Evolutionary conservation across 2,113 vertebrate genomes (phyloP).

Genomic region (Zosterops lateralis): DNA sequence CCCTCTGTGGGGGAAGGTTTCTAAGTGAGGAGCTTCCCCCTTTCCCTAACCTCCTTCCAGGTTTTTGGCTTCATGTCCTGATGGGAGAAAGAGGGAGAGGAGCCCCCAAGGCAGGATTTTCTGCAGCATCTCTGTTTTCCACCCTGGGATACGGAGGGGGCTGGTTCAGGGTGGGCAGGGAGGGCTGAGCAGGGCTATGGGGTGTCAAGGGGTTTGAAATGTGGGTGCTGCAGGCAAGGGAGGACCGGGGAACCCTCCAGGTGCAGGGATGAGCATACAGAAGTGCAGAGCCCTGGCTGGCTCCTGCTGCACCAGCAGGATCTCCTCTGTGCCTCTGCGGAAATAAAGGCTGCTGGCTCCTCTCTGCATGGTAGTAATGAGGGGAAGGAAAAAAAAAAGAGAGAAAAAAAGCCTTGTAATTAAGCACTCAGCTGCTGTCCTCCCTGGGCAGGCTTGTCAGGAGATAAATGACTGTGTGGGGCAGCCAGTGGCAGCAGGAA

Average conservation of each 20-base stretch:
- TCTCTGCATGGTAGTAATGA: not conserved
- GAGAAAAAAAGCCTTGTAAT: not conserved
- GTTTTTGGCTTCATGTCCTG: not conserved
- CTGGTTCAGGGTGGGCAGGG: not conserved
- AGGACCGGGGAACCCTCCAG: fast-evolving
- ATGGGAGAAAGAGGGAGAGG: not conserved
- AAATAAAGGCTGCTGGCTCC: not conserved
- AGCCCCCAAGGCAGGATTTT: not conserved
- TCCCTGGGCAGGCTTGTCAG: not conserved
- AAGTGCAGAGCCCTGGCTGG: not conserved
- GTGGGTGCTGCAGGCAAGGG: not conserved
- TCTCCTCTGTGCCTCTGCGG: not conserved
- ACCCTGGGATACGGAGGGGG: not conserved
- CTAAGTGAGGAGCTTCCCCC: not conserved
- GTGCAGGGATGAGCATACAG: not conserved
- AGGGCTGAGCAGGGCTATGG: not conserved
- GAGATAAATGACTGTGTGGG: not conserved
- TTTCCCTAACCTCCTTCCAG: not conserved
- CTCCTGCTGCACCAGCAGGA: not conserved
- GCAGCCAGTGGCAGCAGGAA: not conserved
- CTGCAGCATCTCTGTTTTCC: not conserved
- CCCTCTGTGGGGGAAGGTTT: not conserved
- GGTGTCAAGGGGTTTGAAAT: not conserved
- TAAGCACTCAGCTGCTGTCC: not conserved
- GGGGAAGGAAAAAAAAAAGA: not conserved